phyloP scores from a whole-genome alignment of 2,113 vertebrate species.

The Oncorhynchus clarkii region DNA sequence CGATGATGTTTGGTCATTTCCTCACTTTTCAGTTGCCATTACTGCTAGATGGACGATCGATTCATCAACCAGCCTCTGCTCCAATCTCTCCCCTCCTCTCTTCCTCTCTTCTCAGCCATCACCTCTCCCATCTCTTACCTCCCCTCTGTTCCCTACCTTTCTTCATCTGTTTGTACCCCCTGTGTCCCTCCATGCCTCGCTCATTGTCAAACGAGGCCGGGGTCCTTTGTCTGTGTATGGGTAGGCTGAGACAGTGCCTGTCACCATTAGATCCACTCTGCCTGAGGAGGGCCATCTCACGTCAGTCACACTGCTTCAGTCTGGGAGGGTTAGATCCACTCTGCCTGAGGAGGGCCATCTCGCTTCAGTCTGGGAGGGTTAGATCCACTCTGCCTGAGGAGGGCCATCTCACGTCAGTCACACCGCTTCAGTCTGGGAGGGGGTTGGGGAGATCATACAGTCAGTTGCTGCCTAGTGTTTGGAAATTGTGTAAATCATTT shows the following conservation, averaged over 20 bases:
- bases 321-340: not conserved
- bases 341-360: conserved; percentile 30
- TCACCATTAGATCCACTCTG: conserved; percentile 13
- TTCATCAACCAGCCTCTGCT: conserved; percentile 55
- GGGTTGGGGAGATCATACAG: conserved; percentile 27
- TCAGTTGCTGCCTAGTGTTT: conserved; percentile 41
- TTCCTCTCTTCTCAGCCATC: conserved; percentile 17
- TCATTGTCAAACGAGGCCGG: conserved; percentile 17
- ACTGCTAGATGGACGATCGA: conserved; percentile 66
- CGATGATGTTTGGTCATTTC: conserved; percentile 60
- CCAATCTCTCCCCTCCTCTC: conserved; percentile 16
- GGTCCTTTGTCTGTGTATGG: not conserved
- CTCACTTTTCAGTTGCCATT: conserved; percentile 57
- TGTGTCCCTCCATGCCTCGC: conserved; percentile 22
- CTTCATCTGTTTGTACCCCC: conserved; percentile 41
- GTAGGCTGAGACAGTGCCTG: conserved; percentile 43
- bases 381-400: too few relatives aligned
- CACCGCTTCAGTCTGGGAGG: not conserved
- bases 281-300: too few relatives aligned
- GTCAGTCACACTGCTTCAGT: too few relatives aligned
- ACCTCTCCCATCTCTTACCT: not conserved
- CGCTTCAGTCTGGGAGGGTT: not conserved
- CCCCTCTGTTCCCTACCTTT: conserved; percentile 36
- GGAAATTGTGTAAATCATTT: conserved; percentile 22
- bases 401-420: too few relatives aligned